Evolutionary conservation across 2,113 vertebrate genomes (phyloP), one percentile per base, ranked within the genome.

Genomic region (Alligator mississippiensis): DNA sequence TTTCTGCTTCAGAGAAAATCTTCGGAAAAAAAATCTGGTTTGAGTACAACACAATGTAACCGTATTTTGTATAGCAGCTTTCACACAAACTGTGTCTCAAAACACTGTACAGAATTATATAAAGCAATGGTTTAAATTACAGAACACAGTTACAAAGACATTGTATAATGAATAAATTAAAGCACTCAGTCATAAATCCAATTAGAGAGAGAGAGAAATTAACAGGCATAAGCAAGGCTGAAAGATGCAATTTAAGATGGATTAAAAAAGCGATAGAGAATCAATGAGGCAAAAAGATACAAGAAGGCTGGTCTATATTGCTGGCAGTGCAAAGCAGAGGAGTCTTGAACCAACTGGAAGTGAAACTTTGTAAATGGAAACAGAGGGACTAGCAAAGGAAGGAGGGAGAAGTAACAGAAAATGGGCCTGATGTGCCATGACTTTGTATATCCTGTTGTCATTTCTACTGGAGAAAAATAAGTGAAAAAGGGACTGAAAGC

Each of bases 101-200:
- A 96, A 94, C 80, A 81, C 62, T 86, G 95, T 85, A 88, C 19
- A 90, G 89, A 97, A 81, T 91, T 90, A 96, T 19, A 95, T 58
- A 88, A 97, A 89, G 84, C 63, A 89, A 90, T n/a, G 57, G 61
- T 93, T 93, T 94, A 93, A 96, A 95, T 96, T 95, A 95, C 64
- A 80, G 90, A 96, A 95, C 21, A 2, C 47, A 93, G 87, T 89
- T 96, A 91, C 54, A 97, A 97, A 97, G 79, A 94, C 84, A 92
- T 72, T 80, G 77, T 87, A 87, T 77, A 79, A 96, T 96, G 95
- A 97, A 97, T 96, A 97, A 96, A 95, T 96, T 96, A 94, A 97
- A 97, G 70, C 54, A 93, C 90, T 95, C 93, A 84, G 93, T 87
- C 84, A 94, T 97, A 97, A 97, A 96, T 96, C 92, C 92, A 97